These are phyloP conservation scores for Florisuga fusca DNA, from an alignment of 2,797 vertebrate species.

Conservation along the genomic window DNA sequence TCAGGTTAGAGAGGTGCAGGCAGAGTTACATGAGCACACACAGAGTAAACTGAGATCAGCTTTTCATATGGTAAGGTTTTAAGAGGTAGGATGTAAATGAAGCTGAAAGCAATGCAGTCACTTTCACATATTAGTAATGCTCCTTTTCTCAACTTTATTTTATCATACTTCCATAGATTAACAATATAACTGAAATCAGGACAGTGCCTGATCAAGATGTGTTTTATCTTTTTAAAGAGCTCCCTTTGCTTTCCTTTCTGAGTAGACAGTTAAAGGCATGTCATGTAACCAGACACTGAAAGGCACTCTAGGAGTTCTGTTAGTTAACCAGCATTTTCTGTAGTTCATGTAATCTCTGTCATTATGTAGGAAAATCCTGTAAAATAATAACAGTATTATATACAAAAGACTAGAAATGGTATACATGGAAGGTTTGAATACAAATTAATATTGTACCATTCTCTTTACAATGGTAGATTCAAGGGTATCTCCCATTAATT, in stretches of 20 bases:
- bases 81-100: background rate
- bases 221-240: background rate
- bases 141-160: background rate
- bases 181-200: background rate
- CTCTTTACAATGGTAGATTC: background rate
- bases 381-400: background rate
- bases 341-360: background rate
- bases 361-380: background rate
- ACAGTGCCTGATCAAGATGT: background rate
- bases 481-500: background rate
- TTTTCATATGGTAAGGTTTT: background rate
- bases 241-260: background rate
- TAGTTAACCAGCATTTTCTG: background rate
- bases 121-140: background rate
- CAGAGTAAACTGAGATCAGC: background rate
- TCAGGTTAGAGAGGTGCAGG: background rate
- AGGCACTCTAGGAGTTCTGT: background rate
- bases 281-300: background rate
- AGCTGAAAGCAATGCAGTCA: background rate
- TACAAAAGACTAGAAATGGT: background rate
- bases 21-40: no score
- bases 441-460: background rate
- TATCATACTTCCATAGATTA: background rate
- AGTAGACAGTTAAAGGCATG: background rate
- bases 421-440: background rate